Base-by-base conservation (phyloP, 2,113 vertebrate genomes). In the Propithecus coquereli region DNA sequence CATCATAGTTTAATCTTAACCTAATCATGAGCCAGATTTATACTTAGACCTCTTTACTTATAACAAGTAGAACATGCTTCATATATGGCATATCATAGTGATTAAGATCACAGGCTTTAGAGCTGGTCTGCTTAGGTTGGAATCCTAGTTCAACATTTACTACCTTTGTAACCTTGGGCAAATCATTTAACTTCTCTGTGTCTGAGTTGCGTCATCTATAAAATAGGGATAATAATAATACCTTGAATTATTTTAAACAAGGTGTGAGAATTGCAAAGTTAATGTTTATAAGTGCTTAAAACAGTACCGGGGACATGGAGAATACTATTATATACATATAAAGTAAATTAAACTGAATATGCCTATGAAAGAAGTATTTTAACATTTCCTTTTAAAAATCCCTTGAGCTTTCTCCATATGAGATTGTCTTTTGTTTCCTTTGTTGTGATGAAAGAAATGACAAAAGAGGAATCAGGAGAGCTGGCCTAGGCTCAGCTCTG, bases 1-100 rank as follows among this genome's bases (percentile, higher is more conserved):
- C 85, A 87, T 81, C n/a, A 74, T 81, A 73, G 63, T 68, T 96
- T 68, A 95, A 61, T 81, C 52, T 90, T 93, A 86, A 43, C 57
- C 89, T 87, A 87, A 43, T 87, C n/a, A 52, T 73, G 68, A 89
- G 47, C 47, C 25, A 76, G n/a, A 81, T 59, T 96, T 80, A 80
- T 92, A 25, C 47, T 43, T 80, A 73, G 73, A 68, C 30, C 22
- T 81, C 37, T 81, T 84, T 59, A 86, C 79, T 87, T 90, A 59
- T 81, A 90, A 82, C 16, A 86, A 90, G 22, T 86, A 59, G 14
- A 66, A 68, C 22, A n/a, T 90, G 37, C 20, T 85, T 71, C n/a
- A 57, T 34, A 17, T 80, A 80, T 16, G 43, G 32, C 34, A n/a
- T 90, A 80, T 40, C 52, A 52, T 73, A 86, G 81, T 47, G 73